phyloP scores from a whole-genome alignment of 2,113 vertebrate genomes.

The Lycaon pictus region DNA sequence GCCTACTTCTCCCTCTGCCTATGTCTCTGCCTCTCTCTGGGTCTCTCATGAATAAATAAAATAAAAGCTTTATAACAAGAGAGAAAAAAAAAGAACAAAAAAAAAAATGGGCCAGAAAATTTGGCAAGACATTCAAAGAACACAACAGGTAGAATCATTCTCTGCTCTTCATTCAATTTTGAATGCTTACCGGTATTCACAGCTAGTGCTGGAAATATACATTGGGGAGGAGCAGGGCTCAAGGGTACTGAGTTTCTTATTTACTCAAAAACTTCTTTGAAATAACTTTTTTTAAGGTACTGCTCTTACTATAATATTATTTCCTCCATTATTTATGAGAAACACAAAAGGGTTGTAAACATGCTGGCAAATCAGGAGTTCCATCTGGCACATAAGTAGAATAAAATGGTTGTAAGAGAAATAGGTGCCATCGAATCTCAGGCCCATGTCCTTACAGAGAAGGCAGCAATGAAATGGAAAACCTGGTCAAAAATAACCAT shows the following conservation, averaged over 20 bases:
- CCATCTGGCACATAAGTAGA: background rate
- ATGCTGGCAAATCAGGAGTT: background rate
- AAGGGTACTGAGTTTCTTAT: background rate
- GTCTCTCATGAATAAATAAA: too few species aligned
- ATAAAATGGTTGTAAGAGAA: background rate
- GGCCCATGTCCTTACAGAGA: background rate
- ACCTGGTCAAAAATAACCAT: background rate
- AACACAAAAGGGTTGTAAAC: background rate
- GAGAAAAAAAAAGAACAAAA: too few species aligned
- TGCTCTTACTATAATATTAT: background rate
- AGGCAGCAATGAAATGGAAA: background rate
- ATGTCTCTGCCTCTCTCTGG: too few species aligned
- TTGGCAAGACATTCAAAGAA: slow-evolving; percentile 5
- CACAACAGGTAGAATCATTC: background rate
- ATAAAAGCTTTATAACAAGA: too few species aligned
- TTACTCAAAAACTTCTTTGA: slow-evolving; percentile 25
- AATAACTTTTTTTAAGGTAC: background rate
- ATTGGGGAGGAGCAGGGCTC: background rate
- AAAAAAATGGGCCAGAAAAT: background rate
- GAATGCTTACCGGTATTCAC: background rate
- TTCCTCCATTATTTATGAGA: background rate
- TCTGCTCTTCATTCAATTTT: background rate
- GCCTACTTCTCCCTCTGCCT: too few species aligned
- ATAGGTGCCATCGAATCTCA: background rate
- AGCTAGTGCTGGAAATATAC: background rate